Evolutionary conservation across 1,140 invertebrate species (phyloP).

Genomic region (Drosophila auraria): DNA sequence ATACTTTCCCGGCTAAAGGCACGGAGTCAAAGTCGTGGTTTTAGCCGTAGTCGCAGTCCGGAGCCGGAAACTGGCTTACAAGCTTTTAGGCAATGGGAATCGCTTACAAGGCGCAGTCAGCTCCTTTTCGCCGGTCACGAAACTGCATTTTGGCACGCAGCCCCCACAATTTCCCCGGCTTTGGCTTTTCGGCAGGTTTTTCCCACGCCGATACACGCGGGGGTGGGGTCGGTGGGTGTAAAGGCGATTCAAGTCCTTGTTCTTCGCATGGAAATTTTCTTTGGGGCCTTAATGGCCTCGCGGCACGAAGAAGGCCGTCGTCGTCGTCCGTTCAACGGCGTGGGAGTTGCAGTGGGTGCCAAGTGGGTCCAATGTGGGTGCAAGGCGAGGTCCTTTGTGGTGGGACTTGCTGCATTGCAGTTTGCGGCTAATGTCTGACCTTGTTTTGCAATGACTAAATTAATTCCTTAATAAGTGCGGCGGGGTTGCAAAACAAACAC

Average conservation of each 20-base stretch:
- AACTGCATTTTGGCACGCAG: slow-evolving; percentile 78
- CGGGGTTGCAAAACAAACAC: slow-evolving; percentile 60
- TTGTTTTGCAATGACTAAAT: slow-evolving; percentile 83
- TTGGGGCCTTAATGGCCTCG: slow-evolving; percentile 66
- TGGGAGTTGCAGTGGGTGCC: slow-evolving; percentile 47
- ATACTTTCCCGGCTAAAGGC: slow-evolving; percentile 19
- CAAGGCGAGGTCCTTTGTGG: neutral
- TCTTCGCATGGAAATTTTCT: slow-evolving; percentile 74
- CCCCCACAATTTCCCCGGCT: slow-evolving; percentile 30
- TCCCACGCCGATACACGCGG: slow-evolving; percentile 59
- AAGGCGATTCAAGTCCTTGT: slow-evolving; percentile 38
- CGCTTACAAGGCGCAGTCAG: slow-evolving; percentile 67
- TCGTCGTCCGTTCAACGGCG: slow-evolving; percentile 11
- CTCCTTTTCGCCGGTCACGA: slow-evolving; percentile 58
- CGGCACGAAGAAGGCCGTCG: slow-evolving; percentile 60
- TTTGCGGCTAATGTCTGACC: slow-evolving; percentile 84
- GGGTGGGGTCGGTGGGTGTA: slow-evolving; percentile 18
- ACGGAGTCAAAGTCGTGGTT: slow-evolving; percentile 38
- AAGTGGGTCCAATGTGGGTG: neutral
- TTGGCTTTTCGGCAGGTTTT: slow-evolving; percentile 72
- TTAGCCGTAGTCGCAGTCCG: slow-evolving; percentile 28
- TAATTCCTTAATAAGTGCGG: slow-evolving; percentile 82
- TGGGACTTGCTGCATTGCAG: slow-evolving; percentile 79
- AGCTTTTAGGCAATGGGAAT: slow-evolving; percentile 83
- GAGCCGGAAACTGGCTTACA: slow-evolving; percentile 80